phyloP scores from a whole-genome alignment of 2,113 vertebrate genomes.

The Corythornis cristatus region DNA sequence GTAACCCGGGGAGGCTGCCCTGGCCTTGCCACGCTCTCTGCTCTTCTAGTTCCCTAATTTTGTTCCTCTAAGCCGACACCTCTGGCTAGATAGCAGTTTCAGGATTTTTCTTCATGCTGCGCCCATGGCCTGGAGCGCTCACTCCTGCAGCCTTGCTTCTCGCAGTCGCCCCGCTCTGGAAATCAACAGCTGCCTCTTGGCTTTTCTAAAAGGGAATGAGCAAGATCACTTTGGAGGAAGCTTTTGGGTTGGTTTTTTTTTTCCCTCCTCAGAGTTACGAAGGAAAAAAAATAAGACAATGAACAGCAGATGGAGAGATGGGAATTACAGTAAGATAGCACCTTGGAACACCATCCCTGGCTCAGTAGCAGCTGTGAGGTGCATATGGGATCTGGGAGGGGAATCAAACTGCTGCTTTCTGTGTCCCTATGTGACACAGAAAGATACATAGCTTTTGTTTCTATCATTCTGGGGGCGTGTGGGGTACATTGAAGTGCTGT shows the following conservation, averaged over 20 bases:
- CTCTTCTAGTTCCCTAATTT: neutral
- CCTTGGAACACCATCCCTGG: neutral
- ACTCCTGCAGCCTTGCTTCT: neutral
- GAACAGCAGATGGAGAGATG: neutral
- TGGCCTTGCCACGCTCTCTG: neutral
- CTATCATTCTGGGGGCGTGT: neutral
- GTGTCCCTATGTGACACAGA: neutral
- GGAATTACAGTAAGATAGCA: neutral
- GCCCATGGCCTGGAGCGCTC: fast-evolving
- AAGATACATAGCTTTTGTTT: neutral
- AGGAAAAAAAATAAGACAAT: neutral
- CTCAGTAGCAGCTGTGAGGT: neutral
- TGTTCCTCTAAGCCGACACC: neutral
- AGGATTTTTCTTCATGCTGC: neutral
- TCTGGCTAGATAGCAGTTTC: neutral
- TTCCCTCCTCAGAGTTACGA: too few species aligned
- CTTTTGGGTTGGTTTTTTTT: neutral
- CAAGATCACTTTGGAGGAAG: neutral
- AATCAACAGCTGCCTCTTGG: neutral
- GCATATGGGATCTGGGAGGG: neutral
- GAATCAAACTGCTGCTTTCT: neutral
- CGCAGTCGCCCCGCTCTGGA: neutral
- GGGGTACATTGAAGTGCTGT: neutral
- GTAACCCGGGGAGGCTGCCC: neutral
- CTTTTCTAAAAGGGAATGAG: neutral